These are phyloP conservation scores for Temnothorax rugatulus DNA, from an alignment of 2,888 invertebrate species.

Conservation along the genomic window DNA sequence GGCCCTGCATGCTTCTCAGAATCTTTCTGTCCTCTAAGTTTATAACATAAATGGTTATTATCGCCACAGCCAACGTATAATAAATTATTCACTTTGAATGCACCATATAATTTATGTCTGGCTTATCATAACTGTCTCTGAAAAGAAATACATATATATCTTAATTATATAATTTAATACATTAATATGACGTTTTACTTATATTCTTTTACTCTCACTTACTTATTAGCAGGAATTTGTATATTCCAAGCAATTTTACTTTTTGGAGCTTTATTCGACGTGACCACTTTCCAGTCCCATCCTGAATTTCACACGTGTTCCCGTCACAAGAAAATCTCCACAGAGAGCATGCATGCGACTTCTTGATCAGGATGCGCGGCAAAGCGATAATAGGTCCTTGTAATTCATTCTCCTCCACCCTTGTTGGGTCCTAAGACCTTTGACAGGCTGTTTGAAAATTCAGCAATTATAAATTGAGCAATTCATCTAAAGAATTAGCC, in stretches of 20 bases:
- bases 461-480: not conserved
- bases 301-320: conserved; percentile 92
- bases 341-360: conserved; percentile 90
- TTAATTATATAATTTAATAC: conserved; percentile 12
- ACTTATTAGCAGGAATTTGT: conserved; percentile 88
- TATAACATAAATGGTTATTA: conserved; percentile 92
- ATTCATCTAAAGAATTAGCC: not conserved
- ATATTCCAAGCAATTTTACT: conserved; percentile 89
- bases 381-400: conserved; percentile 89
- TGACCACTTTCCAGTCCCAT: conserved; percentile 91
- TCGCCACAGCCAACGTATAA: conserved; percentile 95
- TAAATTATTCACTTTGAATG: conserved; percentile 88
- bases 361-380: conserved; percentile 89
- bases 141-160: conserved; percentile 52
- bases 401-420: conserved; percentile 87
- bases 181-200: conserved; percentile 26
- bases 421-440: conserved; percentile 88
- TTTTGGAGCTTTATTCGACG: conserved; percentile 88
- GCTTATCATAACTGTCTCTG: conserved; percentile 90
- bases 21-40: conserved; percentile 92
- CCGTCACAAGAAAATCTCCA: conserved; percentile 91
- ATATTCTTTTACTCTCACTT: conserved; percentile 53
- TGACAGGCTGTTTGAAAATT: conserved; percentile 87
- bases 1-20: conserved; percentile 90
- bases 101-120: conserved; percentile 93